Percentiles rank a stretch among this genome's conserved stretches.
Conservation (phyloP, 2,888 invertebrate species). For the Morpho deidamia region DNA sequence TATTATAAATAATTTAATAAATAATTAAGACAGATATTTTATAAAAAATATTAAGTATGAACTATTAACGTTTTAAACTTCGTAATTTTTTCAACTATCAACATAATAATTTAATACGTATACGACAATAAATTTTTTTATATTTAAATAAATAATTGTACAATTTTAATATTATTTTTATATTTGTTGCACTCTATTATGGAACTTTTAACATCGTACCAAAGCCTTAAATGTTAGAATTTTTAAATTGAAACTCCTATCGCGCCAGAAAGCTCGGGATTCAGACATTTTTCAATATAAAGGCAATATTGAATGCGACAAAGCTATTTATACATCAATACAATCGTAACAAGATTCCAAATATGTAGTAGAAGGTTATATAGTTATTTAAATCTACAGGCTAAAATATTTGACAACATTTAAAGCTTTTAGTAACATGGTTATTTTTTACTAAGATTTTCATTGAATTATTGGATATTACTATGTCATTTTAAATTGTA, state of each 20-base stretch:
- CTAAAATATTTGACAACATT: slow-evolving; percentile 18
- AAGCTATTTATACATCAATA: slow-evolving; percentile 2
- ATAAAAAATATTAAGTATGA: too few relatives aligned
- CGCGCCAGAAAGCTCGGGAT: slow-evolving; percentile 7
- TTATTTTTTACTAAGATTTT: background rate
- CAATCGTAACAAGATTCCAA: background rate
- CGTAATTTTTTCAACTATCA: too few relatives aligned
- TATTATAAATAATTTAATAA: too few relatives aligned
- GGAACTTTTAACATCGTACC: background rate
- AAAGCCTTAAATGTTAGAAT: slow-evolving; percentile 5
- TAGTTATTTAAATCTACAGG: background rate
- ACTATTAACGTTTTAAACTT: too few relatives aligned
- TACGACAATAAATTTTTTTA: too few relatives aligned
- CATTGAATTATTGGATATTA: background rate
- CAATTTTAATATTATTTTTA: background rate
- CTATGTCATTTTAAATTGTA: too few relatives aligned
- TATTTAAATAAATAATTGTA: too few relatives aligned
- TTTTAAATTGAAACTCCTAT: slow-evolving; percentile 13
- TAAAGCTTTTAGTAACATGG: slow-evolving; percentile 17
- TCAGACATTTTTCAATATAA: slow-evolving; percentile 16
- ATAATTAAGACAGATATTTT: too few relatives aligned
- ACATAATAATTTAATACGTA: too few relatives aligned
- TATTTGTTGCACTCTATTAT: background rate
- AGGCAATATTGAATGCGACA: slow-evolving; percentile 11
- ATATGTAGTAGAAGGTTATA: background rate